Evolutionary conservation across 1,140 invertebrate species (phyloP).

Genomic region (Chrysomallon squamiferum): DNA sequence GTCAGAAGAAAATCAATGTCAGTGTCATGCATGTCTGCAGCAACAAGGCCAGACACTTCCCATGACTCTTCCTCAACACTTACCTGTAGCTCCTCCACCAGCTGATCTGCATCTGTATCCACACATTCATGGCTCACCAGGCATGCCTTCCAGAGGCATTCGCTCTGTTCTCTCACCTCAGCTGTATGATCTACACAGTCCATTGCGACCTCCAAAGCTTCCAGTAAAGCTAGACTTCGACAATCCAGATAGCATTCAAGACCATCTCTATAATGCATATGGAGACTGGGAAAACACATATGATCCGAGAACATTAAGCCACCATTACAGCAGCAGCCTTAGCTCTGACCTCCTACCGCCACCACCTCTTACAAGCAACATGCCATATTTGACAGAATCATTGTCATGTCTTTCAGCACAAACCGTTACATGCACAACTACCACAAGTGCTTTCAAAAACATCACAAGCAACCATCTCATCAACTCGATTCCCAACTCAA

Average conservation of each 20-base stretch:
- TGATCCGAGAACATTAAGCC: constrained; percentile 23
- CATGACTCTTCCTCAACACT: constrained; percentile 51
- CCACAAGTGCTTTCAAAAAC: constrained; percentile 43
- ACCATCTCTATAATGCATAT: constrained; percentile 58
- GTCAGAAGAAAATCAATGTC: constrained; percentile 50
- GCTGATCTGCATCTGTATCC: constrained; percentile 62
- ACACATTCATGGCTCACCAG: constrained; percentile 60
- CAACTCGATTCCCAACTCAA: neutral
- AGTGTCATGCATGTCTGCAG: constrained; percentile 60
- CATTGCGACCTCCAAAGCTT: constrained; percentile 42
- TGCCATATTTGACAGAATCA: constrained; percentile 39
- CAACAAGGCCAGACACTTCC: constrained; percentile 53
- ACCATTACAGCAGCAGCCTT: constrained; percentile 39
- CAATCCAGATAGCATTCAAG: constrained; percentile 47
- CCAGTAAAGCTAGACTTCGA: constrained; percentile 53
- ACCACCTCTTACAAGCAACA: constrained; percentile 37
- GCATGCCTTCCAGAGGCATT: constrained; percentile 23
- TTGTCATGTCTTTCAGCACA: constrained; percentile 35
- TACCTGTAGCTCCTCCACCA: constrained; percentile 46
- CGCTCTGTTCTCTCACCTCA: constrained; percentile 53
- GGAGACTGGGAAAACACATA: constrained; percentile 59
- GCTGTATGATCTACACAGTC: constrained; percentile 55
- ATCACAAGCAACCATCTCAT: neutral
- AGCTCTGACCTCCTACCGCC: constrained; percentile 46
- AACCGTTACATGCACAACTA: constrained; percentile 30